Conservation (phyloP, 2,888 invertebrate genomes). For the Drosophila emarginata region DNA sequence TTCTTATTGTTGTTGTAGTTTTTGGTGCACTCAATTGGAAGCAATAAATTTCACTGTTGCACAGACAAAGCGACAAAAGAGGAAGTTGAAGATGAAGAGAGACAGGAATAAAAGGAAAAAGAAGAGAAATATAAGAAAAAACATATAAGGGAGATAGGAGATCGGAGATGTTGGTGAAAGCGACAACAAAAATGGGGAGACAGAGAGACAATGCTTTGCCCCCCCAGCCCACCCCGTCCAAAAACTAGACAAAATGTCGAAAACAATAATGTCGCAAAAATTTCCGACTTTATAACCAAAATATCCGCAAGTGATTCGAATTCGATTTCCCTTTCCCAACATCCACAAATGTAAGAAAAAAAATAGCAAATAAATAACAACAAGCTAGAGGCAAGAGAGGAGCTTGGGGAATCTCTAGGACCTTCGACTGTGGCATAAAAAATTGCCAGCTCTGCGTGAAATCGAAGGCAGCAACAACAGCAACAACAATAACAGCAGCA, state of each 20-base stretch:
- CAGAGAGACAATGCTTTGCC: slow-evolving; percentile 19
- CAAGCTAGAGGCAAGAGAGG: slow-evolving; percentile 29
- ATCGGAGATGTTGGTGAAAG: slow-evolving; percentile 4
- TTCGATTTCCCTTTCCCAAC: slow-evolving; percentile 77
- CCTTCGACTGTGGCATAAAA: slow-evolving; percentile 59
- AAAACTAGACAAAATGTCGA: slow-evolving; percentile 69
- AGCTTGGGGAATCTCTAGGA: background rate
- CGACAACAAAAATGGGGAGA: background rate
- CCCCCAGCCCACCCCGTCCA: background rate
- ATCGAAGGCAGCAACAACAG: slow-evolving; percentile 58
- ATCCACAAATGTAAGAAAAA: slow-evolving; percentile 26
- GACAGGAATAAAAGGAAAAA: background rate
- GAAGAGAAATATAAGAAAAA: slow-evolving; percentile 28
- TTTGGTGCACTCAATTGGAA: slow-evolving; percentile 79
- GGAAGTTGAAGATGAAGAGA: slow-evolving; percentile 23
- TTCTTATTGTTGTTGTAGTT: slow-evolving; percentile 46
- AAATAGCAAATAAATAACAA: slow-evolving; percentile 65
- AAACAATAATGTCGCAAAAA: slow-evolving; percentile 79
- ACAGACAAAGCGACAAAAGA: slow-evolving; percentile 53
- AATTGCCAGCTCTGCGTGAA: slow-evolving; percentile 75
- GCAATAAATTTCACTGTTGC: slow-evolving; percentile 79
- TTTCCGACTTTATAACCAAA: slow-evolving; percentile 79
- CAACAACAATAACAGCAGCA: background rate
- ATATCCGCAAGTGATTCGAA: slow-evolving; percentile 82
- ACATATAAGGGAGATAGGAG: background rate